Base-by-base conservation (phyloP, 2,113 vertebrate species). In the Regulus satrapa region DNA sequence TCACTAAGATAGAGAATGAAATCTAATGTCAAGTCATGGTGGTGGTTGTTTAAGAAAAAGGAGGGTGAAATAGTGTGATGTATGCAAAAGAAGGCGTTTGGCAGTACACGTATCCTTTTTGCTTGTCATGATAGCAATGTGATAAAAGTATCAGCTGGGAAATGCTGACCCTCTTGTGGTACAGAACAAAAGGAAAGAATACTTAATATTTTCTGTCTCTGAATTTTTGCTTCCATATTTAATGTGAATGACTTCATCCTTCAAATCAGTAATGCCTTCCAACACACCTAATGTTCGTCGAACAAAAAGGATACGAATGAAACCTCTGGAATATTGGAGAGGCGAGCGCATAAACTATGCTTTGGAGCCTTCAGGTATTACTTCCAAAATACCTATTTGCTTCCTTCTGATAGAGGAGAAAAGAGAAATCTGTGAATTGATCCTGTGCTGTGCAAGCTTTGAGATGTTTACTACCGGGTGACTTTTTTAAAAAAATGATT, bases 301-400 rank as follows among this genome's bases (percentile, higher is more conserved):
- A 28, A 97, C 97, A 48, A 97, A 97, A 85, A 97, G 98, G 95
- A 95, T 88, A 75, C 96, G 97, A 43, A 67, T 97, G 13, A 98
- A 38, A 90, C 98, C 98, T 94, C 91, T 98, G 95, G 97, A 98
- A 58, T 98, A 98, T 14, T 98, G 98, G 98, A 92, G 98, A 94
- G 98, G 98, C 32, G 98, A 98, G 52, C 97, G 98, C 1, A 17
- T 96, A 56, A 91, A 95, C 88, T 98, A 98, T 82, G 14, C 68
- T 3, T 24, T 82, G 74, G 63, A 19, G 1, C n/a, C 88, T 72
- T 98, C 98, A 95, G 98, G 98, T 98, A 97, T 36, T 64, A 5
- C 12, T 61, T 55, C 62, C n/a, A 38, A 84, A 86, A 55, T 29
- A 34, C 3, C 10, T 41, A 29, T 45, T 84, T 80, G 18, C 49